Base-by-base conservation (phyloP, 2,888 invertebrate species). In the Torymus texanus region DNA sequence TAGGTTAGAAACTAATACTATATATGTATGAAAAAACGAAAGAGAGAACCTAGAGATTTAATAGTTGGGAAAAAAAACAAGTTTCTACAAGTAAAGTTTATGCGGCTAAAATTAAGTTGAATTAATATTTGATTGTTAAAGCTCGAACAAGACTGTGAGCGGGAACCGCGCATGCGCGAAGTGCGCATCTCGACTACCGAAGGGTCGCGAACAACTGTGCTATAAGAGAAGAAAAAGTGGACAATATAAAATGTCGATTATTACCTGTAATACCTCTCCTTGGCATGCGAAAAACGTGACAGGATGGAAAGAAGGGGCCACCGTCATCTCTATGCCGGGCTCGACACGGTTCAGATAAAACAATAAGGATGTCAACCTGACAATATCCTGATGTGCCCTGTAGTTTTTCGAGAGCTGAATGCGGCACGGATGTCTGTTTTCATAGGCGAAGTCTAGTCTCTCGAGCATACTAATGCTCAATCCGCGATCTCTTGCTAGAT, bases 331-430 rank as follows among this genome's bases (percentile, higher is more conserved):
- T 24, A 94, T 94, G 73, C 94, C 94, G 14, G 95, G 93, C 70
- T 94, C 92, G 71, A 96, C 91, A 85, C 94, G 94, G 84, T 95
- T 94, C 78, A 95, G 95, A 88, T 97, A 96, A 88, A 97, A 96
- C 3, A 95, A 91, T 84, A 95, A 94, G 0, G 96, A 96, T 0
- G 96, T 96, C 87, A 95, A 95, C 85, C 94, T 93, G 21, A 96
- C 94, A 79, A 96, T 96, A 51, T 95, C 95, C 84, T 94, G 93
- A 89, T 96, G 96, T 0, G 96, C 95, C 66, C 96, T 92, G 88
- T 96, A 96, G 88, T 96, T 97, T 88, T 95, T 95, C 86, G 95
- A 95, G 0, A 96, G 91, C 83, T 96, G 91, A 80, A 96, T 94
- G 90, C 95, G 95, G 88, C 95, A 96, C 0, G 95, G 94, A 86